Percentiles rank a stretch among this genome's conserved stretches.
Evolutionary conservation across 2,113 vertebrate genomes (phyloP).

Genomic region (Amazona vittata): DNA sequence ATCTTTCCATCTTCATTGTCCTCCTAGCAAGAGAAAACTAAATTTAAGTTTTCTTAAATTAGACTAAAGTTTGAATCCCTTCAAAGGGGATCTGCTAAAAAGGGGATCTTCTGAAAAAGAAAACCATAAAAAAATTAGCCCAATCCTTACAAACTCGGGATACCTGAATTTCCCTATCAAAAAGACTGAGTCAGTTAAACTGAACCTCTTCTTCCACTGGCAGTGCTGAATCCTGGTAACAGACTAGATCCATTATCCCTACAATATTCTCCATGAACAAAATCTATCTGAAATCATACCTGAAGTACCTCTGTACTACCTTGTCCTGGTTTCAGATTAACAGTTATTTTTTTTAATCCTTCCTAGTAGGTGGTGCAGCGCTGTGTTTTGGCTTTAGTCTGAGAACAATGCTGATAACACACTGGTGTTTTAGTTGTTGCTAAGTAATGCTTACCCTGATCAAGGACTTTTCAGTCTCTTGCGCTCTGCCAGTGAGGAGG

Average conservation of each 20-base stretch:
- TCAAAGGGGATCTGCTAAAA: background rate
- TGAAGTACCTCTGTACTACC: background rate
- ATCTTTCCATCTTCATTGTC: background rate
- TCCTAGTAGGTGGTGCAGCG: background rate
- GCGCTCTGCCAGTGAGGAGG: background rate
- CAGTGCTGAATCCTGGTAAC: background rate
- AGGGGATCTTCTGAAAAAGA: background rate
- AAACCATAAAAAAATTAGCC: background rate
- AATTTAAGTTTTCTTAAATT: too few species aligned
- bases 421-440: background rate
- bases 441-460: background rate
- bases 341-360: background rate
- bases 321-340: background rate
- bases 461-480: background rate
- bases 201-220: background rate
- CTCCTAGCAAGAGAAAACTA: background rate
- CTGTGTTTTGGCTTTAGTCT: background rate
- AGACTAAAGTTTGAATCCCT: background rate
- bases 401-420: background rate
- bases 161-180: background rate
- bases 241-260: background rate
- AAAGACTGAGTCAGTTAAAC: background rate
- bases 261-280: background rate
- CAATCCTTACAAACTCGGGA: background rate
- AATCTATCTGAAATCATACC: background rate